Evolutionary conservation across 2,888 invertebrate genomes (phyloP), one percentile per base, ranked within the genome.

Genomic region (Eupithecia subfuscata): DNA sequence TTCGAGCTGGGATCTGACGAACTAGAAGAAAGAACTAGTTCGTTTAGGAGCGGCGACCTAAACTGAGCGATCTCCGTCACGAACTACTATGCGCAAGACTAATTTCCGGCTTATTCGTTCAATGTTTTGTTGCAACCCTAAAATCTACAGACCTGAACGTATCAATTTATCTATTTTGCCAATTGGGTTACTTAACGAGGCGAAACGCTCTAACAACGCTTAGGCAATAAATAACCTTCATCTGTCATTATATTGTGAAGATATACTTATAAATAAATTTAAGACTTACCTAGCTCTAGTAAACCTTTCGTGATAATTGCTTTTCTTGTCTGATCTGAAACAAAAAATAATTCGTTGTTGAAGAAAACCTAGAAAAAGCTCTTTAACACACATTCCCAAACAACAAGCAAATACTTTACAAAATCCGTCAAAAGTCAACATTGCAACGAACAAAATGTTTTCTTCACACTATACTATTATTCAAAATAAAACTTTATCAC

Each of bases 401-500:
- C 0, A 18, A 67, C 67, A 52, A 56, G 69, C 69, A 67, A 74
- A 69, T 67, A 65, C 67, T 34, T 67, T 22, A 69, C 52, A 70
- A 74, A 73, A 67, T 73, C 74, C 63, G n/a, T 76, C 75, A 74
- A 71, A 74, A 68, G 74, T 45, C 56, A 70, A 64, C 30, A 69
- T 22, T 72, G 70, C 40, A 37, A 67, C 65, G n/a, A 67, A 40
- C 65, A 60, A 25, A 56, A 60, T 14, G 56, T 45, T 74, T 63
- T n/a, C 40, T 43, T 68, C 48, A 69, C 40, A 56, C 22, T 22
- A 71, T 67, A 71, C 52, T 22, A 22, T 45, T 22, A 25, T 22
- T 22, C 43, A 68, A 25, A 40, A 11, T 12, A 7, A 40, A 25
- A 25, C 43, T 43, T 25, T 45, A 68, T n/a, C 68, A 40, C 68